Conservation (phyloP, 2,113 vertebrate species). For the Salminus brasiliensis region DNA sequence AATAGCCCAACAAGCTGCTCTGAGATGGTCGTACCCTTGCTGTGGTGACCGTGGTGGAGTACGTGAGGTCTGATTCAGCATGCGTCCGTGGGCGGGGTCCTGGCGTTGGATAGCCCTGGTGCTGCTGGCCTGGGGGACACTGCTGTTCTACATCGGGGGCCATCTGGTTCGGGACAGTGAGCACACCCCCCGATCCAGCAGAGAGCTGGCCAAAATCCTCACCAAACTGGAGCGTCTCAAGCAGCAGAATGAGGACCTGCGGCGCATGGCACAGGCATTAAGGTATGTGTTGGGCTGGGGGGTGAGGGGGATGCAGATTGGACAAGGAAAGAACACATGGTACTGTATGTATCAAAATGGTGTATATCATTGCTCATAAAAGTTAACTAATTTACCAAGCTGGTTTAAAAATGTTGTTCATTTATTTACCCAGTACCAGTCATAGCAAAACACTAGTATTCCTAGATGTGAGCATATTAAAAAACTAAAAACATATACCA, state of each 20-base stretch:
- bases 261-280: conserved; percentile 96
- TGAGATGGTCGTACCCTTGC: background rate
- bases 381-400: no score
- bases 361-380: no score
- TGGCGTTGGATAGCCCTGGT: conserved; percentile 99
- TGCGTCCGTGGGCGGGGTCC: conserved; percentile 98
- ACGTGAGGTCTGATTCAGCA: conserved; percentile 60
- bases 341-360: background rate
- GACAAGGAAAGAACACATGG: background rate
- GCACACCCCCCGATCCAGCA: conserved; percentile 92
- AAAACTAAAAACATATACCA: no score
- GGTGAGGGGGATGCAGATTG: background rate
- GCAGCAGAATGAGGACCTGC: conserved; percentile 97
- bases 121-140: conserved; percentile 96
- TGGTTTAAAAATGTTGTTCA: no score
- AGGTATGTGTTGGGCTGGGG: conserved; percentile 73
- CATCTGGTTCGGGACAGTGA: conserved; percentile 97
- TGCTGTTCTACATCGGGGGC: conserved; percentile 97
- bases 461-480: no score
- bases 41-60: conserved; percentile 24
- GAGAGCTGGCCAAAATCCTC: conserved; percentile 96
- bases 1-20: no score
- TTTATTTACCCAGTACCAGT: no score
- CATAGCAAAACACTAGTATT: no score
- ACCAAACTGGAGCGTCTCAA: conserved; percentile 97